Base-by-base conservation (phyloP, 2,113 vertebrate species). In the Alethe castanea region DNA sequence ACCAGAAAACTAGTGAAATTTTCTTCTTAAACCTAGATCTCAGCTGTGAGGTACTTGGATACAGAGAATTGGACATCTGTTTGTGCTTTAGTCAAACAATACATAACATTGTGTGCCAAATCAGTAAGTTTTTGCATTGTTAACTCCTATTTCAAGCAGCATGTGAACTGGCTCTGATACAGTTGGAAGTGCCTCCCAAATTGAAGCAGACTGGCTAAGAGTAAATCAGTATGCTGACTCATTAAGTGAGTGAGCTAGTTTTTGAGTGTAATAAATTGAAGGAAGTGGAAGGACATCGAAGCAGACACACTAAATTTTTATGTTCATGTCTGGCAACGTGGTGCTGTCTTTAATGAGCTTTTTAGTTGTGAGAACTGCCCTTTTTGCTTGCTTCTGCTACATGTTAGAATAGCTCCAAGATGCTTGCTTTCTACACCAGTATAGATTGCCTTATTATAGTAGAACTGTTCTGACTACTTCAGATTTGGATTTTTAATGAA, bases 31-130 rank as follows among this genome's bases (percentile, higher is more conserved):
- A 91, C 66, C 69, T 96, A 87, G 57, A 87, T 94, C 57, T 91
- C 84, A 93, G 81, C 78, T 94, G 66, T 85, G 74, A 91, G 90
- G 61, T 94, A 76, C 84, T 91, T 95, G 81, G 42, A 87, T 95
- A 65, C 92, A 88, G 70, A 92, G 81, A 79, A 36, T n/a, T 81
- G 70, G 70, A 89, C 81, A 95, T 90, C 86, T 94, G 69, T 94
- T 92, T 90, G 77, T 91, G 86, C 80, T 95, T 95, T 95, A 91
- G 81, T 94, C 91, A 84, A 92, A 95, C 86, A 91, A 24, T 79
- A 44, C 38, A 28, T 95, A 72, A 82, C 78, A 50, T 71, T 81
- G 61, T 89, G 45, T 94, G 89, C 86, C 81, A 91, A 79, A 92
- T 89, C 70, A 77, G 91, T 91, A 96, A 88, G 91, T 86, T 69